Evolutionary conservation across 2,797 vertebrate species (phyloP), one percentile per base, ranked within the genome.

Genomic region (Alectoris magna): DNA sequence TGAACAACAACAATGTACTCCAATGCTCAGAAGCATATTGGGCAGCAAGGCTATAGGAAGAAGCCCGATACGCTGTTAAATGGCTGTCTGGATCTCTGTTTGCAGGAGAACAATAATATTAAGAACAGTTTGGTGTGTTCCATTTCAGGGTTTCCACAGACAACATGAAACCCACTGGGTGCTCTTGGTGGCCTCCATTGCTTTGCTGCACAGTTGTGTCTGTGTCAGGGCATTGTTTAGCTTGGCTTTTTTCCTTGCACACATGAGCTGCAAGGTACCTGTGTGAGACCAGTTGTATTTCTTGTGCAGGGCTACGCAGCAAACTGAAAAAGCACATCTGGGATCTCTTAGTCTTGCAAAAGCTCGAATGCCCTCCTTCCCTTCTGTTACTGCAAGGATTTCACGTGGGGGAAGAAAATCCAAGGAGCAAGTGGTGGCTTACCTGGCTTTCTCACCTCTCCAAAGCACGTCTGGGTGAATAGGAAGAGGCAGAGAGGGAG

Each of bases 11-110:
- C 39, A 67, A 1, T 77, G 16, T 9, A 16, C 74, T 75, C 9
- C 59, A 53, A n/a, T 70, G 69, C 79, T 95, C 76, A 51, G 90
- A 16, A 79, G 77, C 69, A 62, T 7, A 43, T 14, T 76, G 93
- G 74, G 55, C 77, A 94, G 79, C 34, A 14, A 58, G 72, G 79
- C 89, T 39, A 1, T 36, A n/a, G 63, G 69, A 91, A 59, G 68
- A 83, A 84, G 73, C 60, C 76, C 56, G 55, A 2, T 14, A 5
- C 55, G 88, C 63, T 93, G 71, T 48, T 75, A 34, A 78, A 34
- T 16, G 67, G 59, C 79, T 87, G 51, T 34, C 69, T 77, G 75
- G 41, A 29, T 15, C 41, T 11, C 70, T 82, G 5, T 72, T 96
- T 48, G 5, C 34, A 71, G 69, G 51, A 43, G 46, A 68, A 5